These are phyloP conservation scores for Rhagonycha fulva DNA, from an alignment of 2,888 invertebrate genomes.

Conservation along the genomic window DNA sequence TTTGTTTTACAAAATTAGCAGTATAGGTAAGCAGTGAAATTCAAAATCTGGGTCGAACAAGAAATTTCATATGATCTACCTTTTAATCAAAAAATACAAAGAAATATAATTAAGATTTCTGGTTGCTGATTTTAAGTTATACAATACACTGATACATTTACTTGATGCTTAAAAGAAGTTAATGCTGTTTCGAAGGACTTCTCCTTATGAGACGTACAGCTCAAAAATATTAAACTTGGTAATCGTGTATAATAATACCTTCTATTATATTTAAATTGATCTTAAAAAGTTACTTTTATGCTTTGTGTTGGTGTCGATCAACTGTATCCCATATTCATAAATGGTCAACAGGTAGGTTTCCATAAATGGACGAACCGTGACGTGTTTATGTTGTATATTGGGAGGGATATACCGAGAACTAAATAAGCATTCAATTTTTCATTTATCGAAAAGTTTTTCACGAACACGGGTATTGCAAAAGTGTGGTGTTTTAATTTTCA, in stretches of 20 bases:
- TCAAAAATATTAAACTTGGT: neutral
- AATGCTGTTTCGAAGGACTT: neutral
- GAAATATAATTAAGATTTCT: too few species aligned
- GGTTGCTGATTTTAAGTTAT: neutral
- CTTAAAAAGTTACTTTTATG: conserved; percentile 12
- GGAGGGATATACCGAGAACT: conserved; percentile 22
- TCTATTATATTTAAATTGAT: conserved; percentile 18
- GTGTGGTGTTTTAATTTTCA: neutral
- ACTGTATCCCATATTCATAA: conserved; percentile 13
- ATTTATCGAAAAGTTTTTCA: neutral
- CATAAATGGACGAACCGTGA: conserved; percentile 3
- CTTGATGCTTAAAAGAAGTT: neutral
- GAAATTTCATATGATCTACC: too few species aligned
- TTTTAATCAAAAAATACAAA: too few species aligned
- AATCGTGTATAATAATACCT: neutral
- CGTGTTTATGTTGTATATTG: conserved; percentile 3
- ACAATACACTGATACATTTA: neutral
- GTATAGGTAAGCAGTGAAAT: too few species aligned
- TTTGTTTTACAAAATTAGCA: too few species aligned
- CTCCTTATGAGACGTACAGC: neutral
- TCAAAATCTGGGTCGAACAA: too few species aligned
- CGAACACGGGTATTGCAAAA: neutral
- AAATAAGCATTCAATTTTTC: conserved; percentile 5
- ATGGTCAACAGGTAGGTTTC: conserved; percentile 20
- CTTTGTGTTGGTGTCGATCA: conserved; percentile 20